phyloP scores from a whole-genome alignment of 2,888 invertebrate genomes.

The Sesia apiformis region DNA sequence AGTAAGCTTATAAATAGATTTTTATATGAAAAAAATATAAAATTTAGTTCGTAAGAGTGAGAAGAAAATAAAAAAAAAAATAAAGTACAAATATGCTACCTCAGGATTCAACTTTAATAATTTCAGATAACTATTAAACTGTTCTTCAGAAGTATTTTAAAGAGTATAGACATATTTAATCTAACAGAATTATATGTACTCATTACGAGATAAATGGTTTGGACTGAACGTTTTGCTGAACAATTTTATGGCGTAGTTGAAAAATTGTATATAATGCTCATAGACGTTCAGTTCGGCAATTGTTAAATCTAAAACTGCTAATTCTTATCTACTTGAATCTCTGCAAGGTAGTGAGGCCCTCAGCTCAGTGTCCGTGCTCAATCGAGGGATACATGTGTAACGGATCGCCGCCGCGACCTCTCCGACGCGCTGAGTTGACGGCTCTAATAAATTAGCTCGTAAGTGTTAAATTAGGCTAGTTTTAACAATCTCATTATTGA shows the following conservation, averaged over 20 bases:
- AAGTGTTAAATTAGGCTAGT: slow-evolving; percentile 65
- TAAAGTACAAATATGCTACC: slow-evolving; percentile 74
- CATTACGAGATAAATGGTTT: slow-evolving; percentile 12
- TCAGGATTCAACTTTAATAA: slow-evolving; percentile 66
- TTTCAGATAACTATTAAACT: slow-evolving; percentile 29
- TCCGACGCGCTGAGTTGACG: slow-evolving; percentile 38
- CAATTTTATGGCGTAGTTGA: slow-evolving; percentile 12
- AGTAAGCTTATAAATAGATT: slow-evolving; percentile 68
- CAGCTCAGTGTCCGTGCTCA: slow-evolving; percentile 50
- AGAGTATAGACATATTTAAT: slow-evolving; percentile 12
- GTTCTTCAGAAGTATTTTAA: slow-evolving; percentile 31
- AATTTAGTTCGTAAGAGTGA: slow-evolving; percentile 50
- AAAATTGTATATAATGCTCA: neutral
- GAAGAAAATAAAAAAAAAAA: slow-evolving; percentile 48
- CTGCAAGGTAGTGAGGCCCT: slow-evolving; percentile 63
- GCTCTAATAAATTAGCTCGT: slow-evolving; percentile 38
- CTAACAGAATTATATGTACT: slow-evolving; percentile 19
- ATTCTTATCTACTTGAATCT: slow-evolving; percentile 53
- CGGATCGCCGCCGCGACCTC: slow-evolving; percentile 9
- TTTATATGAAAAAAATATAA: slow-evolving; percentile 67
- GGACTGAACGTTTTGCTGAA: slow-evolving; percentile 20
- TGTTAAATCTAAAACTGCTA: neutral
- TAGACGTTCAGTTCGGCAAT: slow-evolving; percentile 12
- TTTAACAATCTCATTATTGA: slow-evolving; percentile 62
- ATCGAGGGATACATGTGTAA: slow-evolving; percentile 17